phyloP scores from a whole-genome alignment of 2,113 vertebrate species.

The Corydoras maculifer region DNA sequence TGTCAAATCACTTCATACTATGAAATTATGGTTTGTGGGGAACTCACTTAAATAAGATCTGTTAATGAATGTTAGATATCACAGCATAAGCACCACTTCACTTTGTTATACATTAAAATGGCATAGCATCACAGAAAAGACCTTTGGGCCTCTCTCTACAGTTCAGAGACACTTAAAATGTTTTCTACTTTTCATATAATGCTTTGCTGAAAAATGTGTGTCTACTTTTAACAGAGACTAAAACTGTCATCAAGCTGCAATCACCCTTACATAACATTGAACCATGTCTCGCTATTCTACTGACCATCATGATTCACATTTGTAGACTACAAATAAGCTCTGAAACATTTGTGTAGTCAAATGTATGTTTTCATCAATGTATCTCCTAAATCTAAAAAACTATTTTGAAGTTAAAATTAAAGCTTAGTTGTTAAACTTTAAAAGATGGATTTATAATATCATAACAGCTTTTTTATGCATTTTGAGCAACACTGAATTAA shows the following conservation, averaged over 20 bases:
- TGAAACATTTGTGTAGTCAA: too few species aligned
- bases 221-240: slow-evolving; percentile 38
- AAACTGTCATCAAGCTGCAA: slow-evolving; percentile 45
- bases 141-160: slow-evolving; percentile 10
- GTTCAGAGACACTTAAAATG: slow-evolving; percentile 59
- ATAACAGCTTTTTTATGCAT: too few species aligned
- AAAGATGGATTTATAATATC: too few species aligned
- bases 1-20: slow-evolving; percentile 6
- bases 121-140: slow-evolving; percentile 11
- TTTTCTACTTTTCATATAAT: slow-evolving; percentile 57
- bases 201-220: slow-evolving; percentile 39
- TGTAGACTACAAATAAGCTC: too few species aligned
- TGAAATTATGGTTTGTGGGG: neutral
- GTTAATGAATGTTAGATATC: slow-evolving; percentile 24
- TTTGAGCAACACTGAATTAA: too few species aligned
- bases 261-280: slow-evolving; percentile 48
- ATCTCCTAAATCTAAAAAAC: too few species aligned
- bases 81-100: slow-evolving; percentile 1
- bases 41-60: slow-evolving; percentile 5
- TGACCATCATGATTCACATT: too few species aligned
- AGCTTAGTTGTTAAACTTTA: too few species aligned
- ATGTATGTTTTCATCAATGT: too few species aligned
- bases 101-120: slow-evolving; percentile 23
- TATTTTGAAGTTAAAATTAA: too few species aligned
- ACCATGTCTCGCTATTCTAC: neutral